Evolutionary conservation across 1,140 invertebrate species (phyloP).

Genomic region (Dysdera silvatica): DNA sequence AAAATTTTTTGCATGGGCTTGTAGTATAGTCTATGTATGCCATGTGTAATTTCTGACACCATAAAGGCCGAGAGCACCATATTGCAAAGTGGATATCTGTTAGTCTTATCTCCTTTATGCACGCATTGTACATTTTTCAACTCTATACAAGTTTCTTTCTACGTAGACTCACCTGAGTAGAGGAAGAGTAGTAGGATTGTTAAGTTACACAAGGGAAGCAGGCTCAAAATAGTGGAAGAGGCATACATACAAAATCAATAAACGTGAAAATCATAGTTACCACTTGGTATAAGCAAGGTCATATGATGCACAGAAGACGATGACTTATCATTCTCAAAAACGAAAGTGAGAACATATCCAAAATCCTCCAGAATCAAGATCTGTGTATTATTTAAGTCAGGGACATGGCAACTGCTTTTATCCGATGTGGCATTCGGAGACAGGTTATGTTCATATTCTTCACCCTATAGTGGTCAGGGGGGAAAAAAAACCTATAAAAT

Average conservation of each 20-base stretch:
- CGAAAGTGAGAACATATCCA: background rate
- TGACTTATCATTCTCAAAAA: conserved; percentile 1
- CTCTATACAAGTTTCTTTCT: background rate
- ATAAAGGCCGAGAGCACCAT: no score
- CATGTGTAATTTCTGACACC: no score
- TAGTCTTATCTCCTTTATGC: no score
- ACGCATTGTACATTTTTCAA: no score
- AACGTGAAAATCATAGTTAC: background rate
- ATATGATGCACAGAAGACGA: background rate
- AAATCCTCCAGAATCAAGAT: background rate
- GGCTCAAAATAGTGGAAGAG: background rate
- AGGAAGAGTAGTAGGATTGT: no score
- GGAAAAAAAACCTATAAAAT: background rate
- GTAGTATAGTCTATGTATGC: no score
- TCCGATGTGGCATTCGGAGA: conserved; percentile 5
- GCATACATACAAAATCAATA: background rate
- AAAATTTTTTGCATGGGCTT: no score
- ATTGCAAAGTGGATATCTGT: no score
- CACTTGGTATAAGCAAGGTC: background rate
- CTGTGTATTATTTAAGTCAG: conserved; percentile 5
- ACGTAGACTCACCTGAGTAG: no score
- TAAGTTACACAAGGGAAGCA: no score
- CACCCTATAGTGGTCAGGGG: no score
- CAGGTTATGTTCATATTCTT: background rate
- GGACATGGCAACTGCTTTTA: background rate